Evolutionary conservation across 2,888 invertebrate genomes (phyloP).

Genomic region (Lottia scabra): DNA sequence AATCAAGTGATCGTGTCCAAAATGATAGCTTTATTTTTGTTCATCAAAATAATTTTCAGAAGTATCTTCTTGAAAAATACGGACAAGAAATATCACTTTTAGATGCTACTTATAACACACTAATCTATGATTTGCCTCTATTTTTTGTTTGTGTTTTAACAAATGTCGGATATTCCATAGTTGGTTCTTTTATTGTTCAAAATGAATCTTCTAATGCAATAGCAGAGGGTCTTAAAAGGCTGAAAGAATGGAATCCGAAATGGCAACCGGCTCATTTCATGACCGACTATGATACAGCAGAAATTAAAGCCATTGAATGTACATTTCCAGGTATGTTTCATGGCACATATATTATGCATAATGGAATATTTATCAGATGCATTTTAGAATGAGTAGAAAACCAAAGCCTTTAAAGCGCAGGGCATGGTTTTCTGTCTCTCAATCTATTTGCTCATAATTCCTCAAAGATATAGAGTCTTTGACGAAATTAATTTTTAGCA

Average conservation of each 20-base stretch:
- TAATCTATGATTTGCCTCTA: conserved; percentile 29
- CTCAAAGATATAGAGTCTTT: no score
- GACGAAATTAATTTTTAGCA: no score
- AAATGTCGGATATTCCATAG: conserved; percentile 28
- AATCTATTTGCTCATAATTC: no score
- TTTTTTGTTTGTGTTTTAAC: conserved; percentile 27
- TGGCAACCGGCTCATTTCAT: background rate
- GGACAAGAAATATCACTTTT: conserved; percentile 27
- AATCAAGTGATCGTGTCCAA: background rate
- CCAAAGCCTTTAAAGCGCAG: no score
- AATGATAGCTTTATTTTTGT: conserved; percentile 4
- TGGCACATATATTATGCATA: no score
- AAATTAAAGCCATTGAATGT: background rate
- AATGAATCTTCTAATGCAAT: background rate
- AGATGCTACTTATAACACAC: conserved; percentile 31
- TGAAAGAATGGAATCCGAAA: background rate
- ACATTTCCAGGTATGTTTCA: background rate
- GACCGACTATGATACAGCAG: background rate
- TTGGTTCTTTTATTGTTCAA: conserved; percentile 21
- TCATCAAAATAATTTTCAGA: conserved; percentile 22
- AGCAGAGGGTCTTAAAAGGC: background rate
- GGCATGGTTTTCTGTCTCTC: no score
- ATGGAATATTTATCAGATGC: no score
- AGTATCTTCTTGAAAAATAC: conserved; percentile 24
- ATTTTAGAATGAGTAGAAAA: no score